A percentile compares a stretch with the other conserved stretches of the same genome.
phyloP scores from a whole-genome alignment of 2,888 invertebrate species.

The Plebejus anna region DNA sequence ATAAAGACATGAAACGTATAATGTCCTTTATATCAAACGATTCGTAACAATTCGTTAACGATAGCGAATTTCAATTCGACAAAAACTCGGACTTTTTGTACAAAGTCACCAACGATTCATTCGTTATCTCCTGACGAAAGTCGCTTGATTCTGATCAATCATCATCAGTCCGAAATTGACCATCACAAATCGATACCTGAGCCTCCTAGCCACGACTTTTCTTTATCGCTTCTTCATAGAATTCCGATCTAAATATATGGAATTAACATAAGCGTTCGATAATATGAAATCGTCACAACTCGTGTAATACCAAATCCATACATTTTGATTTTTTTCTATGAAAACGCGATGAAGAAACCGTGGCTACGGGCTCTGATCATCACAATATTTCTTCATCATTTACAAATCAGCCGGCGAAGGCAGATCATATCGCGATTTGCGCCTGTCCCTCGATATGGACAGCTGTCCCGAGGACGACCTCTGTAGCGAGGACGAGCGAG shows the following conservation, averaged over 20 bases:
- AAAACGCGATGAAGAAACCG: too few species aligned
- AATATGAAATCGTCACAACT: too few species aligned
- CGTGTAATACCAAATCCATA: too few species aligned
- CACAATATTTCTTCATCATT: slow-evolving; percentile 33
- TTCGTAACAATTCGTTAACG: not conserved
- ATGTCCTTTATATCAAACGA: not conserved
- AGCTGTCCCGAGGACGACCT: slow-evolving; percentile 69
- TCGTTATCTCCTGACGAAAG: not conserved
- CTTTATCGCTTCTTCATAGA: too few species aligned
- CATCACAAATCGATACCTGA: too few species aligned
- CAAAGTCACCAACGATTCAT: not conserved
- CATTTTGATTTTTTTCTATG: too few species aligned
- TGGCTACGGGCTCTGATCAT: not conserved
- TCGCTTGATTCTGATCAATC: not conserved
- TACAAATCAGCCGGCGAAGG: slow-evolving; percentile 65
- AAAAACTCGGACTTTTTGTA: not conserved
- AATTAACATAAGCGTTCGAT: too few species aligned
- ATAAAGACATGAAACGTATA: not conserved
- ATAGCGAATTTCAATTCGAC: not conserved
- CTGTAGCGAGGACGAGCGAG: slow-evolving; percentile 68
- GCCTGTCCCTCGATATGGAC: slow-evolving; percentile 59
- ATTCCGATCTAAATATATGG: too few species aligned
- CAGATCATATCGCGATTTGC: slow-evolving; percentile 66
- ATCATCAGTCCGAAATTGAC: too few species aligned
- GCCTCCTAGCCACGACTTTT: too few species aligned